Percentiles rank a stretch among this genome's conserved stretches.
Conservation (phyloP, 23 tunicate genomes). For the Botrylloides violaceus region DNA sequence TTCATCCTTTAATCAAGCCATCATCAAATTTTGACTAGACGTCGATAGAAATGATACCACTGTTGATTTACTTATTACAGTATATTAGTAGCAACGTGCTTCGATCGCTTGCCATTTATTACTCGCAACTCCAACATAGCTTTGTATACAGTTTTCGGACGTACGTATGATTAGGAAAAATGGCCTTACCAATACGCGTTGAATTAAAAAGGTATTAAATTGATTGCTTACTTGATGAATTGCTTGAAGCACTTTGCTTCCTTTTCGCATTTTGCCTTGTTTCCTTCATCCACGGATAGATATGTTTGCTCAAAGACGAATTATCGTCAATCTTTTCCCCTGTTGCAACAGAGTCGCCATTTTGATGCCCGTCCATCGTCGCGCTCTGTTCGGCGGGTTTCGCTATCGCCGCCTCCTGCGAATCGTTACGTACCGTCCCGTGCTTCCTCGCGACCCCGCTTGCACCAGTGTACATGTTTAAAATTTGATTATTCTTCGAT, state of each 20-base stretch:
- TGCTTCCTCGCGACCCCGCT: conserved; percentile 2
- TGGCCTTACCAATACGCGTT: too few species aligned
- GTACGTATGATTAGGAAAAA: too few species aligned
- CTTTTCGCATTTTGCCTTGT: conserved; percentile 79
- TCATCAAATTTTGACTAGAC: too few species aligned
- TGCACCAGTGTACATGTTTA: neutral
- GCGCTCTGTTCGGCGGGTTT: neutral
- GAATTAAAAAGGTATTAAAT: too few species aligned
- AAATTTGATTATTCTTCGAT: neutral
- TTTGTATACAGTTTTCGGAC: too few species aligned
- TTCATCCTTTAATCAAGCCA: too few species aligned
- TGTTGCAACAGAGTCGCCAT: conserved; percentile 31
- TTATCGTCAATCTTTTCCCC: neutral
- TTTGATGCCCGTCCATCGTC: conserved; percentile 9
- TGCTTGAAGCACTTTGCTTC: conserved; percentile 38
- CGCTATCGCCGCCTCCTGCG: neutral
- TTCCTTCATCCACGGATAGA: conserved; percentile 89
- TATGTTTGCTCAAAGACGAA: conserved; percentile 17
- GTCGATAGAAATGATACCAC: too few species aligned
- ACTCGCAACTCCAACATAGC: too few species aligned
- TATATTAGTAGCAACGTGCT: too few species aligned
- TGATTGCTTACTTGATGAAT: conserved; percentile 33
- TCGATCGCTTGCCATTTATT: too few species aligned
- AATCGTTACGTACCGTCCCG: neutral
- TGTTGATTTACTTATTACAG: too few species aligned